Evolutionary conservation across 2,888 invertebrate species (phyloP).

Genomic region (Teleiodes luculella): DNA sequence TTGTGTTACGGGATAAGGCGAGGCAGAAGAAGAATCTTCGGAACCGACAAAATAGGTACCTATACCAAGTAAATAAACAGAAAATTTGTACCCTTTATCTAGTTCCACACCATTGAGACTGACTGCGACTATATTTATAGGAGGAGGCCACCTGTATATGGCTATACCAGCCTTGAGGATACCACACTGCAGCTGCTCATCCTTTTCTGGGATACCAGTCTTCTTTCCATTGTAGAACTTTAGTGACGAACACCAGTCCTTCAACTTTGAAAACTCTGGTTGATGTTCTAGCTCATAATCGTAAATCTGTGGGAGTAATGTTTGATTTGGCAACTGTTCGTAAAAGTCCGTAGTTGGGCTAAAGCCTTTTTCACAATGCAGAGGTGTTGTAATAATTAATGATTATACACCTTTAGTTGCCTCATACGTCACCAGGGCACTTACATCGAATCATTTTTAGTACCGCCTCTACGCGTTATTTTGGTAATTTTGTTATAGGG

Average conservation of each 20-base stretch:
- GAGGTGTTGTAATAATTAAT: too few relatives aligned
- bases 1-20: too few relatives aligned
- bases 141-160: constrained; percentile 84
- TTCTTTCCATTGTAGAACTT: constrained; percentile 81
- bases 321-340: too few relatives aligned
- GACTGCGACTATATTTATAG: constrained; percentile 69
- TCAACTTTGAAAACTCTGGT: constrained; percentile 81
- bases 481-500: too few relatives aligned
- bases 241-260: constrained; percentile 82
- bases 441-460: too few relatives aligned
- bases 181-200: constrained; percentile 54
- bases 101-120: constrained; percentile 74
- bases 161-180: constrained; percentile 57
- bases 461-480: too few relatives aligned
- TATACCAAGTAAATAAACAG: not conserved
- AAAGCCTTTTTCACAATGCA: too few relatives aligned
- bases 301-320: constrained; percentile 66
- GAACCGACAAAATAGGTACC: too few relatives aligned
- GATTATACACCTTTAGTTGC: too few relatives aligned
- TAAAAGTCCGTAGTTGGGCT: too few relatives aligned
- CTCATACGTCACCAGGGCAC: too few relatives aligned
- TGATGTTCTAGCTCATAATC: constrained; percentile 83
- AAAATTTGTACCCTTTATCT: constrained; percentile 58
- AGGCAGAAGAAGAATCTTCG: too few relatives aligned
- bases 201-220: constrained; percentile 58